These are phyloP conservation scores for Seriola rivoliana DNA, from an alignment of 2,113 vertebrate genomes.

Conservation along the genomic window DNA sequence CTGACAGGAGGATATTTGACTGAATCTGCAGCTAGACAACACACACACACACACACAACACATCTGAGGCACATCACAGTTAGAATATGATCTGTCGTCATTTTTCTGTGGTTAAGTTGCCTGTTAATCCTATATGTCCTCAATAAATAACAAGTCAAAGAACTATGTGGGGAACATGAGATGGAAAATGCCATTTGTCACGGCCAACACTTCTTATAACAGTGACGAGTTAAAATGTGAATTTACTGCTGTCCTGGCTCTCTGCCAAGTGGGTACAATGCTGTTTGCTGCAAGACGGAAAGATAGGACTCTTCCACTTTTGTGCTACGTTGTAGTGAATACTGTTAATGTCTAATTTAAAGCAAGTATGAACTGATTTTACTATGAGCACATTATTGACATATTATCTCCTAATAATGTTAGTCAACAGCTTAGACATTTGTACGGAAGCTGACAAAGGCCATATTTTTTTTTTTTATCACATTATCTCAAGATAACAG, in stretches of 20 bases:
- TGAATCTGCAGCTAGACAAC: slow-evolving; percentile 35
- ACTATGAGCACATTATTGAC: too few relatives aligned
- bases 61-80: slow-evolving; percentile 17
- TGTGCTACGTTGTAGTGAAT: not conserved
- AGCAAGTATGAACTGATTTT: not conserved
- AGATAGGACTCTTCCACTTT: slow-evolving; percentile 1
- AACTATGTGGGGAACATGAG: slow-evolving; percentile 21
- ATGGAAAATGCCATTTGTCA: slow-evolving; percentile 58
- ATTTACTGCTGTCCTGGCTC: slow-evolving; percentile 33
- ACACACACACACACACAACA: not conserved
- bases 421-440: too few relatives aligned
- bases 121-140: slow-evolving; percentile 12
- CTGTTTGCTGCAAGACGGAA: not conserved
- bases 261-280: slow-evolving; percentile 23
- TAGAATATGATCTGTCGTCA: not conserved
- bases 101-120: not conserved
- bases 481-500: too few relatives aligned
- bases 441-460: too few relatives aligned
- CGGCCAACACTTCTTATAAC: slow-evolving; percentile 9
- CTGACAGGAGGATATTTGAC: slow-evolving; percentile 44
- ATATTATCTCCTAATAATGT: too few relatives aligned
- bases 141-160: slow-evolving; percentile 8
- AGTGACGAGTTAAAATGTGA: slow-evolving; percentile 34
- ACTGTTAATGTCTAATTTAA: not conserved
- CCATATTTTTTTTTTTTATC: too few relatives aligned